Evolutionary conservation across 2,113 vertebrate genomes (phyloP).

Genomic region (Cichladusa arquata): DNA sequence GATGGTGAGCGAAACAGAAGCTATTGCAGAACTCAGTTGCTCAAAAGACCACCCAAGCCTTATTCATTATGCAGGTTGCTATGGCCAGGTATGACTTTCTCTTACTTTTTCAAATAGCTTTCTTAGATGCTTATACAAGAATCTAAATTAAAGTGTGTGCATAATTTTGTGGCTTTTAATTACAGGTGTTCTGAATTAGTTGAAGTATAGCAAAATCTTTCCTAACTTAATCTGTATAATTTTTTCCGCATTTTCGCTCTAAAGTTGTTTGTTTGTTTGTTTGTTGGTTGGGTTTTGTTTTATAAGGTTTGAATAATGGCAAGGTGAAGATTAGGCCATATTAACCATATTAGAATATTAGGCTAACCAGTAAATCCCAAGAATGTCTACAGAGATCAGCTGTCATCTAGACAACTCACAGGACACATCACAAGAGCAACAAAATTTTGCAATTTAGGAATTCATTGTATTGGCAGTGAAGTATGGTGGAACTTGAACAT

Average conservation of each 20-base stretch:
- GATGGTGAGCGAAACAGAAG: constrained; percentile 99
- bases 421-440: background rate
- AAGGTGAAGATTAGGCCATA: background rate
- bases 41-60: constrained; percentile 93
- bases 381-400: background rate
- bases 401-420: background rate
- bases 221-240: background rate
- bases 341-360: background rate
- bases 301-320: background rate
- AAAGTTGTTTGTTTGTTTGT: background rate
- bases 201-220: background rate
- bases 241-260: background rate
- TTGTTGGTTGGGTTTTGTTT: background rate
- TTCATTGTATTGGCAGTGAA: background rate
- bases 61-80: constrained; percentile 93
- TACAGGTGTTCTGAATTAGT: background rate
- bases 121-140: background rate
- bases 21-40: constrained; percentile 95
- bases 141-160: background rate
- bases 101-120: background rate
- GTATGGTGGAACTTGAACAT: background rate
- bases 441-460: background rate
- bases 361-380: background rate
- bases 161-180: background rate
- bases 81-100: constrained; percentile 86